Conservation (phyloP, 2,113 vertebrate genomes). For the Polypterus bichir region DNA sequence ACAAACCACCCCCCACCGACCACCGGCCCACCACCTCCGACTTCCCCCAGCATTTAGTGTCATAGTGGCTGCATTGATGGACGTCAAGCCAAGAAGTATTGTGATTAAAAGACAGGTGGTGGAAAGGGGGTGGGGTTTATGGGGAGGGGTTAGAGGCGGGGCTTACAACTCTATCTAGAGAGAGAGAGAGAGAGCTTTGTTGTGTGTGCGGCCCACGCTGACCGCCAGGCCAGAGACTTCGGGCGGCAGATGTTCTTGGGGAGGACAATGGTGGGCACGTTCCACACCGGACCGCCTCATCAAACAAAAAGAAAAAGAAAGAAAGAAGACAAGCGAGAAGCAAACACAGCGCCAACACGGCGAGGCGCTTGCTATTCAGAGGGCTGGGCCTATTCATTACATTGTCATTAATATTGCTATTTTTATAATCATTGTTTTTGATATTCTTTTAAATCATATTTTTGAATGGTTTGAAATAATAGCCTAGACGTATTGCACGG, state of each 20-base stretch:
- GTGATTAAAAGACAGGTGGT: conserved; percentile 4
- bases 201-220: conserved; percentile 33
- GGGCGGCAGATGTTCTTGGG: conserved; percentile 73
- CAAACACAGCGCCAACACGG: neutral
- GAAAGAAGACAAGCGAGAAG: neutral
- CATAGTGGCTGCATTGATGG: conserved; percentile 14
- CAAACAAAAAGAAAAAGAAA: conserved; percentile 9
- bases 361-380: neutral
- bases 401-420: conserved; percentile 28
- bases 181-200: too few relatives aligned
- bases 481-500: conserved; percentile 48
- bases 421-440: conserved; percentile 24
- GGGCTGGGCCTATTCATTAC: conserved; percentile 28
- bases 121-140: conserved; percentile 25
- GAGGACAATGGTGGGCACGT: conserved; percentile 64
- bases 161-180: too few relatives aligned
- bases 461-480: conserved; percentile 25
- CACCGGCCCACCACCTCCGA: conserved; percentile 21
- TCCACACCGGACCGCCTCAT: conserved; percentile 35
- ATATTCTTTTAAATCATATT: conserved; percentile 29
- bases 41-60: conserved; percentile 13
- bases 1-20: conserved; percentile 16
- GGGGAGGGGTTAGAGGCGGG: too few relatives aligned
- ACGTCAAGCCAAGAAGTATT: conserved; percentile 14
- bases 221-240: conserved; percentile 55